Evolutionary conservation across 2,113 vertebrate species (phyloP), one percentile per base, ranked within the genome.

Genomic region (Bombycilla garrulus): DNA sequence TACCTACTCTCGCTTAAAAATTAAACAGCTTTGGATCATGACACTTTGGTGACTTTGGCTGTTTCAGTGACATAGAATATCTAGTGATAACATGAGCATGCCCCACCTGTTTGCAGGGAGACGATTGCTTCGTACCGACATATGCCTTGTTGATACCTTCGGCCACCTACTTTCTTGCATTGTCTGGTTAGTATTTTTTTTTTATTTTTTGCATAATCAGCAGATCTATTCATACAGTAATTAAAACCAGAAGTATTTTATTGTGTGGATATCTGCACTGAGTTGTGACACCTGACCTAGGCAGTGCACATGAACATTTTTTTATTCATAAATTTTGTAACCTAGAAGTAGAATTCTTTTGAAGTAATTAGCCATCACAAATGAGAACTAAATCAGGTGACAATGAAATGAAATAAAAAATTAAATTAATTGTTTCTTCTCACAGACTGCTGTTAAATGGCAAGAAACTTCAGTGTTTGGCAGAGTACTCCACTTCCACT

Each of bases 301-400:
- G 29, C 57, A 71, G 29, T 69, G 33, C 54, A 53, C 4, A 4
- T 20, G 12, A 89, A 56, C 14, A 76, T 47, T 15, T 76, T 76
- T 95, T 87, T 91, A 88, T 94, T 93, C 47, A 40, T 94, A 77
- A 73, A 60, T 91, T 89, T 78, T 85, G 73, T 87, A 73, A 95
- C 45, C 48, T 74, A 76, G 40, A 89, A 93, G 48, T 26, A 87
- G 70, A 81, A 87, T 69, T 80, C 29, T 89, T 95, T 84, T 53
- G 50, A 95, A 86, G 15, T 58, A 87, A 87, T 91, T 79, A 86
- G 7, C 36, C 29, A 53, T 47, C 69, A 76, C 44, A 92, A 61
- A 69, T 0, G 1, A 87, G 19, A 51, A 74, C 20, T 87, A 91
- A 84, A 60, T 40, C 65, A 85, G 48, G 82, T 72, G 6, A 26